Conservation (phyloP, 2,113 vertebrate genomes). For the Salvelinus alpinus region DNA sequence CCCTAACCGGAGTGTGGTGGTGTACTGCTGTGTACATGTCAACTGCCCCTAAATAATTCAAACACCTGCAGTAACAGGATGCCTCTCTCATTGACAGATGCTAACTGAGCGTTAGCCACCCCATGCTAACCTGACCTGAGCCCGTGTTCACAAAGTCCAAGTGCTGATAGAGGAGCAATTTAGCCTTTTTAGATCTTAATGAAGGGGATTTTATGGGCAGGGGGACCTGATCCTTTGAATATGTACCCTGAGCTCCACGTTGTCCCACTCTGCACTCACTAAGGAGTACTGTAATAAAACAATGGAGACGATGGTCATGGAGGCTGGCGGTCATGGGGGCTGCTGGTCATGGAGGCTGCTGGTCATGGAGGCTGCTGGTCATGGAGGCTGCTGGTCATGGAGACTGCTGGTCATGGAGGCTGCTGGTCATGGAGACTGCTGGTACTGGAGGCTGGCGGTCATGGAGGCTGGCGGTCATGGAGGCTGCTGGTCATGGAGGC, state of each 20-base stretch:
- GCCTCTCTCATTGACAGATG: conserved; percentile 35
- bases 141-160: not conserved
- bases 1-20: conserved; percentile 10
- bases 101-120: conserved; percentile 21
- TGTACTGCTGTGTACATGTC: conserved; percentile 56
- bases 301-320: not conserved
- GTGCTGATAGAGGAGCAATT: not conserved
- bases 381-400: too few species aligned
- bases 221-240: not conserved
- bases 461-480: too few species aligned
- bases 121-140: conserved; percentile 1
- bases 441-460: too few species aligned
- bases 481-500: too few species aligned
- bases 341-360: too few species aligned
- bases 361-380: too few species aligned
- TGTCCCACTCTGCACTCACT: not conserved
- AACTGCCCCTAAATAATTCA: conserved; percentile 72
- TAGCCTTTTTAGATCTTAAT: not conserved
- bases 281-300: not conserved
- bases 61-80: conserved; percentile 56
- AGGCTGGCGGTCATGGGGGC: not conserved
- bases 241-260: too few species aligned
- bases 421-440: too few species aligned
- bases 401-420: too few species aligned
- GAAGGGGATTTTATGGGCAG: not conserved